phyloP scores from a whole-genome alignment of 2,888 invertebrate species.

The Apotomis turbidana region DNA sequence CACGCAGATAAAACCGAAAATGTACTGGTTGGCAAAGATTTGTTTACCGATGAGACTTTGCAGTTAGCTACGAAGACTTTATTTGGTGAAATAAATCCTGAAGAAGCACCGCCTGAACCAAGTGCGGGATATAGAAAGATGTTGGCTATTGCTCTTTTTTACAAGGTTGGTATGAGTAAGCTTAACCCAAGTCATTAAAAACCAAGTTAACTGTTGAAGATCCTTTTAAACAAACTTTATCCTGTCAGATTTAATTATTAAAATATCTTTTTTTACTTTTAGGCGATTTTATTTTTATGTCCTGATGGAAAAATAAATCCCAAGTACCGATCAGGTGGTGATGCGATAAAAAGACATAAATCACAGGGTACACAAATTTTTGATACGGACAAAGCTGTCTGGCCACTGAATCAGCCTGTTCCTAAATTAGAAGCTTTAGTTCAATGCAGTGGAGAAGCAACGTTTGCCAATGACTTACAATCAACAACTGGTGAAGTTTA shows the following conservation, averaged over 20 bases:
- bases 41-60: slow-evolving; percentile 69
- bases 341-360: slow-evolving; percentile 65
- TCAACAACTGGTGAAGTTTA: slow-evolving; percentile 77
- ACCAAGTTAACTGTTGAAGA: too few species aligned
- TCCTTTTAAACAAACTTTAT: too few species aligned
- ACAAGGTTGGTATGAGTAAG: slow-evolving; percentile 77
- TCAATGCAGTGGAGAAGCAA: slow-evolving; percentile 82
- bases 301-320: slow-evolving; percentile 65
- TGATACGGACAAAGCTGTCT: slow-evolving; percentile 82
- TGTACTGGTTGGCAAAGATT: slow-evolving; percentile 68
- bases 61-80: slow-evolving; percentile 61
- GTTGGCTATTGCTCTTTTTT: slow-evolving; percentile 85
- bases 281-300: slow-evolving; percentile 70
- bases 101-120: slow-evolving; percentile 80
- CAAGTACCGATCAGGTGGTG: slow-evolving; percentile 77
- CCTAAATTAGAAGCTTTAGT: slow-evolving; percentile 80
- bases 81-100: slow-evolving; percentile 59
- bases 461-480: slow-evolving; percentile 84
- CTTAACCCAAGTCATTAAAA: too few species aligned
- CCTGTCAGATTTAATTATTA: background rate
- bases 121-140: slow-evolving; percentile 84
- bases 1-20: slow-evolving; percentile 81
- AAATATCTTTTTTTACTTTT: background rate
- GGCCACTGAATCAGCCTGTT: slow-evolving; percentile 86
- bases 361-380: slow-evolving; percentile 85